phyloP scores from a whole-genome alignment of 1,140 invertebrate genomes.

The Bombus balteatus region DNA sequence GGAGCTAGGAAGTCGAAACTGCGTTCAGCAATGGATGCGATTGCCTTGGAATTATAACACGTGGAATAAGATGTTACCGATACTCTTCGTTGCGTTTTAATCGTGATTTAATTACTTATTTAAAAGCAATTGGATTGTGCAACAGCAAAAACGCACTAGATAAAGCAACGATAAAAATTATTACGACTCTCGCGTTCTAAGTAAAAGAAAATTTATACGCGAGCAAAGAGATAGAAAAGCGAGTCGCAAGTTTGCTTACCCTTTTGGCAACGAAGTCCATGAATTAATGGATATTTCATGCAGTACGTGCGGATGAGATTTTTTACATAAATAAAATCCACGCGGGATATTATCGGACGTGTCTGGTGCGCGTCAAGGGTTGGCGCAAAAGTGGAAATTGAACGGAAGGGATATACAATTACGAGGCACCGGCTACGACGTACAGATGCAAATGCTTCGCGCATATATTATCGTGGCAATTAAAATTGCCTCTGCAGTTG shows the following conservation, averaged over 20 bases:
- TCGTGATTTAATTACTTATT: neutral
- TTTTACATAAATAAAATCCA: neutral
- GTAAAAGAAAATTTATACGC: neutral
- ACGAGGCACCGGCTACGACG: neutral
- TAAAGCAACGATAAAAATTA: neutral
- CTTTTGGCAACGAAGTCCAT: neutral
- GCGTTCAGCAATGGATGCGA: neutral
- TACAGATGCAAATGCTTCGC: constrained; percentile 8
- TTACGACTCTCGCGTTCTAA: neutral
- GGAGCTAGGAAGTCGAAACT: neutral
- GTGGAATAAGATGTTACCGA: neutral
- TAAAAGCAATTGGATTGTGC: neutral
- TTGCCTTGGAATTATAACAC: neutral
- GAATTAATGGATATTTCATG: neutral
- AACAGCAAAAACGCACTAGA: neutral
- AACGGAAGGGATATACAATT: constrained; percentile 11
- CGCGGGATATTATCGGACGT: neutral
- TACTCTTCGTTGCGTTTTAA: too few species aligned
- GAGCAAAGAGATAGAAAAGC: too few species aligned
- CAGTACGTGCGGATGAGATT: too few species aligned
- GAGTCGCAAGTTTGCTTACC: too few species aligned
- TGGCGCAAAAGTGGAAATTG: constrained; percentile 24
- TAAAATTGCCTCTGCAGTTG: constrained; percentile 27
- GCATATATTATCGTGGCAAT: constrained; percentile 39
- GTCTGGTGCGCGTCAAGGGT: constrained; percentile 13